Conservation (phyloP, 2,888 invertebrate species). For the Dione juno region DNA sequence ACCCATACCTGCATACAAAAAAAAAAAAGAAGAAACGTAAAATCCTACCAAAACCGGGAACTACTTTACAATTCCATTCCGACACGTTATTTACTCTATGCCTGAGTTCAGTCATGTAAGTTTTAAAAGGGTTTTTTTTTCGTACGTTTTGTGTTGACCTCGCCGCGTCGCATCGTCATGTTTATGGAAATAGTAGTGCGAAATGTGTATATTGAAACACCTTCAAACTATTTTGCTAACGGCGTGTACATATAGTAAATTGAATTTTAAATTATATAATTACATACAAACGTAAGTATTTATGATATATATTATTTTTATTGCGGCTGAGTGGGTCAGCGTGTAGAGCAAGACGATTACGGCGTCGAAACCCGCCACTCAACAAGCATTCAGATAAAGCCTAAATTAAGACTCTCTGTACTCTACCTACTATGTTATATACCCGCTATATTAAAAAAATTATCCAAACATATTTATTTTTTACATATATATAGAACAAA, state of each 20-base stretch:
- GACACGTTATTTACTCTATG: conserved; percentile 3
- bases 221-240: background rate
- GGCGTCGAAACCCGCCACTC: no score
- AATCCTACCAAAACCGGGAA: background rate
- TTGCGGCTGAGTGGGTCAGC: no score
- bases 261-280: background rate
- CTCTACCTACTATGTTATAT: no score
- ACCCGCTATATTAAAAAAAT: no score
- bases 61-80: conserved; percentile 5
- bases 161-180: background rate
- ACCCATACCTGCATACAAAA: background rate
- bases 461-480: no score
- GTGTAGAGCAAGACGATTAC: no score
- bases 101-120: conserved; percentile 15
- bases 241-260: background rate
- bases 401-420: no score
- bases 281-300: no score
- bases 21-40: background rate
- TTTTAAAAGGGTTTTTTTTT: background rate
- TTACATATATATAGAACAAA: no score
- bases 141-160: background rate
- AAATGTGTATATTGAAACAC: conserved; percentile 9
- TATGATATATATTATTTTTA: no score
- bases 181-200: background rate
- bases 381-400: no score